phyloP scores from a whole-genome alignment of 2,797 vertebrate genomes.

The Anabacerthia variegaticeps region DNA sequence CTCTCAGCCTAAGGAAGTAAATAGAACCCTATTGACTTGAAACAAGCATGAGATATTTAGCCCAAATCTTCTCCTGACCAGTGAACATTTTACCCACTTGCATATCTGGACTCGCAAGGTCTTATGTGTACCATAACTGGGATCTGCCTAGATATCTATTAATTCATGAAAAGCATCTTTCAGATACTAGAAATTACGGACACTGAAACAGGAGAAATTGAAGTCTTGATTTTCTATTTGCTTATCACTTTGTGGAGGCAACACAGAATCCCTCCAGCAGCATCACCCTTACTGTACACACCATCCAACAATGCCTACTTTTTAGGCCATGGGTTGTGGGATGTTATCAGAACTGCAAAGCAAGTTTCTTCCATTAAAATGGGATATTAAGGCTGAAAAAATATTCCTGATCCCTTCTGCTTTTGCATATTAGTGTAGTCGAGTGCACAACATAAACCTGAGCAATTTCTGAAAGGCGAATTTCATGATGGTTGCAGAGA shows the following conservation, averaged over 20 bases:
- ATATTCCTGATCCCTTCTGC: accelerated
- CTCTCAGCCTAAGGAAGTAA: neutral
- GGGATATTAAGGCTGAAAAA: neutral
- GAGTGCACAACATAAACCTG: neutral
- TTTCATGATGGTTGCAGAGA: neutral
- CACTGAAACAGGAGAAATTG: neutral
- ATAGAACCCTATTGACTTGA: neutral
- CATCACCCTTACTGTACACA: neutral
- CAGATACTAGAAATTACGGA: neutral
- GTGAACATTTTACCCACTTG: neutral
- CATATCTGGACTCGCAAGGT: neutral
- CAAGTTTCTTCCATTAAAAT: neutral
- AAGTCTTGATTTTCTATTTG: neutral
- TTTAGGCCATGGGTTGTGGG: neutral
- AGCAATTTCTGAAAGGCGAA: neutral
- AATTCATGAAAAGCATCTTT: neutral
- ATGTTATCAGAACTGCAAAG: neutral
- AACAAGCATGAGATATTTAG: neutral
- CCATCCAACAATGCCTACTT: neutral
- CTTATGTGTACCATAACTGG: neutral
- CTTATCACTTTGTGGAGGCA: neutral
- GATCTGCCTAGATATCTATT: neutral
- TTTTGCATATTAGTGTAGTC: neutral
- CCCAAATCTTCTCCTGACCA: neutral
- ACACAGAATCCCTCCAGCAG: neutral